Conservation (phyloP, 2,888 invertebrate genomes). For the Eurytoma adleriae region DNA sequence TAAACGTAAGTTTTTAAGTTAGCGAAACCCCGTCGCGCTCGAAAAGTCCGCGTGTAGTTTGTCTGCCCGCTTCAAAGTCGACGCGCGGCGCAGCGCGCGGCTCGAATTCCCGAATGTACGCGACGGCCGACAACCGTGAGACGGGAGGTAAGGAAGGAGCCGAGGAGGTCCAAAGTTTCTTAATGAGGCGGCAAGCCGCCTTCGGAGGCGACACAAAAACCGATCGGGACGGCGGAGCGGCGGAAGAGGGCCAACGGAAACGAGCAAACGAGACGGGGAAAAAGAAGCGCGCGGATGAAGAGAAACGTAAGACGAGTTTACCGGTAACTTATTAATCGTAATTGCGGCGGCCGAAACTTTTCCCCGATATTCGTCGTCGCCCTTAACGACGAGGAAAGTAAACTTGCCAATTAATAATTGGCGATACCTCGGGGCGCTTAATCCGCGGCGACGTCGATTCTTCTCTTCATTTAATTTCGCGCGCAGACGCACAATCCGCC, state of each 20-base stretch:
- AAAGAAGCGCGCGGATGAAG: background rate
- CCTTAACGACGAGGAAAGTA: constrained; percentile 62
- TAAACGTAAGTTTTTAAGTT: background rate
- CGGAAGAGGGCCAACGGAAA: constrained; percentile 29
- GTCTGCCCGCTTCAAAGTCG: constrained; percentile 24
- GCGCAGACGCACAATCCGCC: constrained; percentile 46
- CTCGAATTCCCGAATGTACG: constrained; percentile 38
- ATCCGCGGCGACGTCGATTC: constrained; percentile 48
- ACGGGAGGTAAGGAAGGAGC: too few species aligned
- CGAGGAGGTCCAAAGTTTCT: constrained; percentile 38
- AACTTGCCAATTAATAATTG: constrained; percentile 71
- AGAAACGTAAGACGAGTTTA: constrained; percentile 25
- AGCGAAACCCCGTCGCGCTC: background rate
- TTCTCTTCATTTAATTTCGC: constrained; percentile 64
- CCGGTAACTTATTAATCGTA: constrained; percentile 64
- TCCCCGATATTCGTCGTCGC: constrained; percentile 53
- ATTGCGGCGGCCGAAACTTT: constrained; percentile 67
- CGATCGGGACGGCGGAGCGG: constrained; percentile 37
- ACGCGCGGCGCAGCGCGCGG: background rate
- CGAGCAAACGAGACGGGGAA: background rate
- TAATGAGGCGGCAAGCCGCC: constrained; percentile 48
- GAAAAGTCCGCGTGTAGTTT: background rate
- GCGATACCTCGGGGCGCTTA: constrained; percentile 61
- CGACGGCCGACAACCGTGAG: constrained; percentile 13
- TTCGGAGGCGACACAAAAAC: constrained; percentile 33